These are phyloP conservation scores for Salmo trutta DNA, from an alignment of 2,797 vertebrate genomes.

Conservation along the genomic window DNA sequence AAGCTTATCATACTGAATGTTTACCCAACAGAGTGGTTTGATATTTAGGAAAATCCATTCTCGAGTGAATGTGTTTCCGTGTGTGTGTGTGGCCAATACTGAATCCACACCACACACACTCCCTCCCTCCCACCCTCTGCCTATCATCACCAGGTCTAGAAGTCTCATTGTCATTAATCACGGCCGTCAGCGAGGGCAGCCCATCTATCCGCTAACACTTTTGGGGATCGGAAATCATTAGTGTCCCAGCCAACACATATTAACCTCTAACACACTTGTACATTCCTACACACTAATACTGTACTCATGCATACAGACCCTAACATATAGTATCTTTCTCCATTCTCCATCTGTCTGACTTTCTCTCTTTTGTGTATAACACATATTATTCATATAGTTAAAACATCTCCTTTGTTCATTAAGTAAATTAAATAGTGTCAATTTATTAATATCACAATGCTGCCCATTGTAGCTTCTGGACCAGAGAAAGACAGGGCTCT, in stretches of 20 bases:
- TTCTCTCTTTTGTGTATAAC: too few species aligned
- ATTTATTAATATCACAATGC: too few species aligned
- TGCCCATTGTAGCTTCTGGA: too few species aligned
- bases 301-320: not conserved
- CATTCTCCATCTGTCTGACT: not conserved
- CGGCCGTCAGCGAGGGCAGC: conserved; percentile 42
- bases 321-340: not conserved
- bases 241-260: conserved; percentile 65
- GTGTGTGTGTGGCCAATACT: conserved; percentile 5
- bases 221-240: conserved; percentile 65
- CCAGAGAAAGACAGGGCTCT: too few species aligned
- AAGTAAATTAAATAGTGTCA: too few species aligned
- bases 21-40: conserved; percentile 46
- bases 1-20: conserved; percentile 53
- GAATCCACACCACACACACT: conserved; percentile 37
- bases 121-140: conserved; percentile 56
- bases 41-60: conserved; percentile 45
- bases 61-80: not conserved
- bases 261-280: conserved; percentile 37
- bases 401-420: too few species aligned
- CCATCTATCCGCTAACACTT: conserved; percentile 60
- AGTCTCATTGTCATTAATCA: conserved; percentile 70
- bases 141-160: conserved; percentile 64
- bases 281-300: not conserved
- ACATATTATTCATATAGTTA: too few species aligned